Evolutionary conservation across 2,113 vertebrate genomes (phyloP).

Genomic region (Vidua chalybeata): DNA sequence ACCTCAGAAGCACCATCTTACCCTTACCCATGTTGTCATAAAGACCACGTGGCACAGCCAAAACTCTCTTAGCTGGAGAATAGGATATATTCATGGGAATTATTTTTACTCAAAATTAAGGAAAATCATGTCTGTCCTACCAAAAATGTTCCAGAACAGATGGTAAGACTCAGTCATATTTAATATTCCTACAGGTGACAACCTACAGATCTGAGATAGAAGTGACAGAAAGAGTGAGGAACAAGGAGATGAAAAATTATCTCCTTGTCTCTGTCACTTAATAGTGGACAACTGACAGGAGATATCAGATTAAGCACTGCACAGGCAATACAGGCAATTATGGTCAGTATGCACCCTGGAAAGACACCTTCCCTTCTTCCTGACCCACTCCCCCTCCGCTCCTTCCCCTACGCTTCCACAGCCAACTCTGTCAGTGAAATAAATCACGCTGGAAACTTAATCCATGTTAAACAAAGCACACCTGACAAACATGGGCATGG

Average conservation of each 20-base stretch:
- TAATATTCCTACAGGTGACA: background rate
- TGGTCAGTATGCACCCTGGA: background rate
- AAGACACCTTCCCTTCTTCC: background rate
- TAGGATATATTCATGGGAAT: background rate
- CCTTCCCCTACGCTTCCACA: fast-evolving
- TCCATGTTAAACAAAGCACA: background rate
- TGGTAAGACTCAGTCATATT: background rate
- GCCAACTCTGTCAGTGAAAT: background rate
- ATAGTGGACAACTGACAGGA: background rate
- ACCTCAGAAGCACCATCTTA: background rate
- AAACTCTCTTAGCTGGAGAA: background rate
- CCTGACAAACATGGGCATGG: no score
- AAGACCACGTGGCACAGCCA: fast-evolving
- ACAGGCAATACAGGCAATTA: background rate
- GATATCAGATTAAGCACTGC: background rate
- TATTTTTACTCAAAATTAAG: background rate
- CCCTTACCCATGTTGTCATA: background rate
- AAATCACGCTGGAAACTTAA: background rate
- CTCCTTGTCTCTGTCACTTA: background rate
- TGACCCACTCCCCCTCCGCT: background rate
- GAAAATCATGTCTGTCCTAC: background rate
- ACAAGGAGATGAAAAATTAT: background rate
- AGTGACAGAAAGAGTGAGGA: background rate
- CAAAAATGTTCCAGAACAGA: background rate
- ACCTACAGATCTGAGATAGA: background rate